Evolutionary conservation across 2,113 vertebrate genomes (phyloP).

Genomic region (Ammodytes dubius): DNA sequence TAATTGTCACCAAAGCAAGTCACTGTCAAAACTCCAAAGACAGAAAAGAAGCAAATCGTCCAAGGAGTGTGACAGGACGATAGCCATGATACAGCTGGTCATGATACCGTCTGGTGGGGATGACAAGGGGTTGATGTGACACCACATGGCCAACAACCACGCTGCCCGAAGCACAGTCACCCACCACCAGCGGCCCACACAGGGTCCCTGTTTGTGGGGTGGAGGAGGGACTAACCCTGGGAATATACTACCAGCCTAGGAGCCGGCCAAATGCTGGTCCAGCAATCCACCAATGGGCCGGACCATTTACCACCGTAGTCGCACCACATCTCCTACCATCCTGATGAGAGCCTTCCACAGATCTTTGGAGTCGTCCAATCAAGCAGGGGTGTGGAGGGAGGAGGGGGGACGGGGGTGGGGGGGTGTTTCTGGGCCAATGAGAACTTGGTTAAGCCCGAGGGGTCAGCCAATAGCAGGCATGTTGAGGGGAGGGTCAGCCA

Average conservation of each 20-base stretch:
- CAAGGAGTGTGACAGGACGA: slow-evolving; percentile 78
- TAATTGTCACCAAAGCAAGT: slow-evolving; percentile 78
- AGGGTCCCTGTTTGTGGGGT: slow-evolving; percentile 46
- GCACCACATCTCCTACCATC: slow-evolving; percentile 65
- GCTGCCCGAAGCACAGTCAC: slow-evolving; percentile 67
- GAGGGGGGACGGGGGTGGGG: slow-evolving; percentile 21
- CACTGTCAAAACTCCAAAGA: slow-evolving; percentile 72
- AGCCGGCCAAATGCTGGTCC: slow-evolving; percentile 67
- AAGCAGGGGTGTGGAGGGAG: slow-evolving; percentile 21
- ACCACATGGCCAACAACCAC: slow-evolving; percentile 77
- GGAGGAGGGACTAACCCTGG: slow-evolving; percentile 62
- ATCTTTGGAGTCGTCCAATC: slow-evolving; percentile 75
- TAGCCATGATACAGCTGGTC: slow-evolving; percentile 77
- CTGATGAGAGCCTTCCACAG: slow-evolving; percentile 72
- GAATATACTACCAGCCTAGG: slow-evolving; percentile 22
- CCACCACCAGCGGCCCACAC: slow-evolving; percentile 78
- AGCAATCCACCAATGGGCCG: slow-evolving; percentile 2
- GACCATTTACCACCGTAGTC: slow-evolving; percentile 55
- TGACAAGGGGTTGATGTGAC: slow-evolving; percentile 75
- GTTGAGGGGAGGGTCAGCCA: slow-evolving; percentile 73
- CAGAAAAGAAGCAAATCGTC: slow-evolving; percentile 75
- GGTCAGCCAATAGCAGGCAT: slow-evolving; percentile 78
- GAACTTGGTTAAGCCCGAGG: slow-evolving; percentile 43
- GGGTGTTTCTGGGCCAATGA: slow-evolving; percentile 66
- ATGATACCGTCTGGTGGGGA: slow-evolving; percentile 76